Percentiles rank a stretch among this genome's conserved stretches.
Conservation (phyloP, 2,797 vertebrate species). For the Sparidentex hasta region DNA sequence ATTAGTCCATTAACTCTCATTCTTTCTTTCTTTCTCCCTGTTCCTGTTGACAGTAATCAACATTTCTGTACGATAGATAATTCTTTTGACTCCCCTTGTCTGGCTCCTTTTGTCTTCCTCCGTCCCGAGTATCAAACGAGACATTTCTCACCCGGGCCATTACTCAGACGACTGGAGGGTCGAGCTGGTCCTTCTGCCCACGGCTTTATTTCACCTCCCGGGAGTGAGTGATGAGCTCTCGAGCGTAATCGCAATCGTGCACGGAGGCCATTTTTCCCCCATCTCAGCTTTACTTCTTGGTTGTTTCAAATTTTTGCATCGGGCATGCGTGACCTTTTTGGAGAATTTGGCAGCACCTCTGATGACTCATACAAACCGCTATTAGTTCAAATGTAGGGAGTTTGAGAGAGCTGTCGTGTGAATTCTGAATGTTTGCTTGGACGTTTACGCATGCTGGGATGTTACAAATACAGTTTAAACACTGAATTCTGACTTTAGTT, state of each 20-base stretch:
- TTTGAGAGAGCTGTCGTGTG: slow-evolving; percentile 8
- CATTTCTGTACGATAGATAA: slow-evolving; percentile 32
- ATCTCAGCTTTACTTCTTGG: slow-evolving; percentile 34
- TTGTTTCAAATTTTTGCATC: slow-evolving; percentile 23
- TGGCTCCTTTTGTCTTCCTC: slow-evolving; percentile 6
- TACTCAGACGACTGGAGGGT: slow-evolving; percentile 47
- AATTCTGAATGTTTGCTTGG: slow-evolving; percentile 19
- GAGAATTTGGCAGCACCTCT: slow-evolving; percentile 4
- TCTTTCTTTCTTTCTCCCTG: slow-evolving; percentile 2
- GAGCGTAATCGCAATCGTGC: slow-evolving; percentile 32
- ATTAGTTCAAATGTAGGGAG: slow-evolving; percentile 29
- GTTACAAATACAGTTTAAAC: background rate
- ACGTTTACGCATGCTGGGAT: slow-evolving; percentile 1
- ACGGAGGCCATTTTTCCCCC: slow-evolving; percentile 33
- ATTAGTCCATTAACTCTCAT: slow-evolving; percentile 61
- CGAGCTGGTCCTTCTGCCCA: slow-evolving; percentile 53
- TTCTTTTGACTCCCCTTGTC: slow-evolving; percentile 18
- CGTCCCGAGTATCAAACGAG: slow-evolving; percentile 36
- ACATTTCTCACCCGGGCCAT: slow-evolving; percentile 37
- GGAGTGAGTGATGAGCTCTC: slow-evolving; percentile 61
- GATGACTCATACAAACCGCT: slow-evolving; percentile 35
- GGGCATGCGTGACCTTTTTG: slow-evolving; percentile 33
- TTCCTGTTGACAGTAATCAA: slow-evolving; percentile 34
- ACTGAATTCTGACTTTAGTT: no score
- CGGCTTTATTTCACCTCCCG: slow-evolving; percentile 56